Percentiles rank a stretch among this genome's conserved stretches.
These are phyloP conservation scores for Rotaria magnacalcarata DNA, from an alignment of 2,888 invertebrate genomes.

Conservation along the genomic window DNA sequence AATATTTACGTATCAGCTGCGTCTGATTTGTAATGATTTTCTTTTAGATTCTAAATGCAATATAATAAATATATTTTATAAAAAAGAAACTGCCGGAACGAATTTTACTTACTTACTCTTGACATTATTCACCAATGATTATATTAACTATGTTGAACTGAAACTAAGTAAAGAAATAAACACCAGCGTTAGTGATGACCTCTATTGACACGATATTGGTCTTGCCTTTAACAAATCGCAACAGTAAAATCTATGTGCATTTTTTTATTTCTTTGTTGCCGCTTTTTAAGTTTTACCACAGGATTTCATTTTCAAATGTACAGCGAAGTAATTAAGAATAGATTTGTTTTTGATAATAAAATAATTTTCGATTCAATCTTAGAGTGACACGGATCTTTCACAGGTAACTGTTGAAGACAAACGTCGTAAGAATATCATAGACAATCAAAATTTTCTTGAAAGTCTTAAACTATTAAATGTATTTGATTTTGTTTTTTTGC, in stretches of 20 bases:
- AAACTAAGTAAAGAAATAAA: background rate
- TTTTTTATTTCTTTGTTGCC: background rate
- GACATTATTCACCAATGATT: too few relatives aligned
- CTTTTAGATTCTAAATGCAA: too few relatives aligned
- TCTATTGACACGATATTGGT: background rate
- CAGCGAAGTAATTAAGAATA: background rate
- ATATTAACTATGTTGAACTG: background rate
- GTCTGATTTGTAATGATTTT: too few relatives aligned
- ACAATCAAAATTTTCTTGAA: background rate
- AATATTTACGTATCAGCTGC: too few relatives aligned
- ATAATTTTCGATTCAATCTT: background rate
- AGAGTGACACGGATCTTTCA: background rate
- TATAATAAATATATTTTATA: too few relatives aligned
- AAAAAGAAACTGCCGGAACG: too few relatives aligned
- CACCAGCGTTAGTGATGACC: background rate
- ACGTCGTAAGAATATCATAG: background rate
- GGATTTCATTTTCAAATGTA: background rate
- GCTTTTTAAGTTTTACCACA: background rate
- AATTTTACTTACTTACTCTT: too few relatives aligned
- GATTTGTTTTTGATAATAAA: background rate
- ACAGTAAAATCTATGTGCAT: background rate
- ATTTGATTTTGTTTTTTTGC: background rate
- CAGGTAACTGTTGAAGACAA: background rate
- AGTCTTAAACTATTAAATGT: background rate
- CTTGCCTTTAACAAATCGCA: background rate